Base-by-base conservation (phyloP, 2,113 vertebrate genomes). In the Empidonax alnorum region DNA sequence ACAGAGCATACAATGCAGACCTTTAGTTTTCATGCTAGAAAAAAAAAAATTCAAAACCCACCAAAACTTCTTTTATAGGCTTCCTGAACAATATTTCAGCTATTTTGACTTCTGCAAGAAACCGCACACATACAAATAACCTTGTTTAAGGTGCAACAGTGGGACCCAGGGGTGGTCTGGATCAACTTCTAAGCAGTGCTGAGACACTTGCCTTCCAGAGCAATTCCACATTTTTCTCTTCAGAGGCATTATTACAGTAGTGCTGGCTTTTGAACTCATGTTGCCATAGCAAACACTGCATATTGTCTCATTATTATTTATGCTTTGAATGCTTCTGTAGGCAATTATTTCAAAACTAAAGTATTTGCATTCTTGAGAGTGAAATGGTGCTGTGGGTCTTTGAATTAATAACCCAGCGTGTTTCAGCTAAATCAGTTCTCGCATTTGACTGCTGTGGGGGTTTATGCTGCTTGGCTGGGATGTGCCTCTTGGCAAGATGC, bases 301-400 rank as follows among this genome's bases (percentile, higher is more conserved):
- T 49, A 50, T 85, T 73, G 53, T 86, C 82, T 84, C 2, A 0
- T 53, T 73, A 58, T 85, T 84, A 86, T 71, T 93, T 94, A 35
- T 77, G 46, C n/a, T 95, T 90, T 92, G 50, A 92, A 94, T 50
- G 67, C 4, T 94, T 81, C 63, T 18, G 3, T n/a, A 77, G 46
- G 50, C 55, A 94, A 93, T 91, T 93, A 89, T 79, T 93, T 91
- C 14, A 68, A 87, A 91, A 74, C 22, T 7, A 42, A 83, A 7
- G 18, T 39, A 52, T 86, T 94, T 74, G 33, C 55, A 63, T 77
- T 74, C 46, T 76, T 77, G 12, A 58, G 75, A 66, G 23, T 21
- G 50, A 80, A 93, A 58, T 2, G 2, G 19, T 62, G n/a, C 15
- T 9, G 14, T 33, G 15, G 16, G 37, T 83, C 44, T 58, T 65